Evolutionary conservation across 2,797 vertebrate genomes (phyloP).

Genomic region (Bovichtus diacanthus): DNA sequence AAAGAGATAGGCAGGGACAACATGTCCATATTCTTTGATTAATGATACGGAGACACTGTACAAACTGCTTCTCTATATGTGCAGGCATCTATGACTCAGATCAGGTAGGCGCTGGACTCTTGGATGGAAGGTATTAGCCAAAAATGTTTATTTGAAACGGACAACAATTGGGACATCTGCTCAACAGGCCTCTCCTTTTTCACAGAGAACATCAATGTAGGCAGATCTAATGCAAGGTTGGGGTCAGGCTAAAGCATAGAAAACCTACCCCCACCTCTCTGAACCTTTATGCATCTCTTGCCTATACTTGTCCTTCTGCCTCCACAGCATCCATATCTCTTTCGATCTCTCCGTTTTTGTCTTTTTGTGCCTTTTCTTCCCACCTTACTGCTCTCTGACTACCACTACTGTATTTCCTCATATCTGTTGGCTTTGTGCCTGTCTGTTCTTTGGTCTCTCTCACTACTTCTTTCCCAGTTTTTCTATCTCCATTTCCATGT

Average conservation of each 20-base stretch:
- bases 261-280: constrained; percentile 45
- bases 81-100: neutral
- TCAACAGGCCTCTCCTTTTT: constrained; percentile 31
- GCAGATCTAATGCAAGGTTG: constrained; percentile 45
- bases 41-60: neutral
- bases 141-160: constrained; percentile 28
- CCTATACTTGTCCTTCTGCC: constrained; percentile 21
- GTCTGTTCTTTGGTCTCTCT: constrained; percentile 38
- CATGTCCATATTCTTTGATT: constrained; percentile 3
- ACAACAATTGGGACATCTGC: constrained; percentile 38
- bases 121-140: neutral
- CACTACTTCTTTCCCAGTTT: constrained; percentile 16
- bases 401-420: constrained; percentile 37
- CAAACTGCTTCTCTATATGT: neutral
- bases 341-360: constrained; percentile 49
- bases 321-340: constrained; percentile 18
- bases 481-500: constrained; percentile 29
- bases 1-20: neutral
- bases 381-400: constrained; percentile 16
- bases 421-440: constrained; percentile 23
- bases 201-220: constrained; percentile 29
- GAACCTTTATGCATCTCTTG: constrained; percentile 23
- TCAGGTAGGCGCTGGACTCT: neutral
- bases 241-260: constrained; percentile 18
- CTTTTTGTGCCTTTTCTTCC: constrained; percentile 34